Percentiles rank a stretch among this genome's conserved stretches.
These are phyloP conservation scores for Antedon bifida DNA, from an alignment of 35 echinoderm and acorn worm genomes.

Conservation along the genomic window DNA sequence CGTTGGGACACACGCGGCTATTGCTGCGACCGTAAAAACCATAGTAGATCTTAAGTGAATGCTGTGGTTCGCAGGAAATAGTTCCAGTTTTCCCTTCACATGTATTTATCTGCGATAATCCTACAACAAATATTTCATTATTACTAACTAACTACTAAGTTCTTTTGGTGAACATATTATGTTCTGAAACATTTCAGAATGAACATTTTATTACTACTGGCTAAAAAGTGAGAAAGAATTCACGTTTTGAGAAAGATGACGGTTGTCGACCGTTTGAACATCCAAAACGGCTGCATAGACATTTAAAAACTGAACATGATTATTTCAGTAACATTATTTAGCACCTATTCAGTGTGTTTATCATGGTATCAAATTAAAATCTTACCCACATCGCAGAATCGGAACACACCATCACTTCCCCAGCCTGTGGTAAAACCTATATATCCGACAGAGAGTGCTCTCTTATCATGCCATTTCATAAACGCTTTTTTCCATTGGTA, in stretches of 20 bases:
- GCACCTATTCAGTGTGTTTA: too few species aligned
- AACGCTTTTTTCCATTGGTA: background rate
- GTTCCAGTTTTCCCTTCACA: background rate
- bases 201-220: too few species aligned
- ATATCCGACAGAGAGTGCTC: background rate
- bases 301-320: too few species aligned
- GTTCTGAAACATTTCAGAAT: too few species aligned
- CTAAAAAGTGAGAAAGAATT: too few species aligned
- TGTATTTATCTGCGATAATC: background rate
- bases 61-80: background rate
- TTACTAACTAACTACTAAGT: too few species aligned
- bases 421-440: background rate
- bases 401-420: slow-evolving; percentile 2
- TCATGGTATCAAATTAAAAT: too few species aligned
- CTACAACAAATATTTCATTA: background rate
- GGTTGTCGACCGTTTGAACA: too few species aligned
- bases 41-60: background rate
- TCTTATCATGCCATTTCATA: background rate
- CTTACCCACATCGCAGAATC: background rate
- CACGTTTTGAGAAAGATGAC: too few species aligned
- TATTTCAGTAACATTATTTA: too few species aligned
- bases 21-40: background rate
- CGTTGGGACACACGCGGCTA: background rate
- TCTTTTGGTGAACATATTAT: too few species aligned
- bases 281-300: too few species aligned